phyloP scores from a whole-genome alignment of 2,113 vertebrate species.

The Serinus canaria region DNA sequence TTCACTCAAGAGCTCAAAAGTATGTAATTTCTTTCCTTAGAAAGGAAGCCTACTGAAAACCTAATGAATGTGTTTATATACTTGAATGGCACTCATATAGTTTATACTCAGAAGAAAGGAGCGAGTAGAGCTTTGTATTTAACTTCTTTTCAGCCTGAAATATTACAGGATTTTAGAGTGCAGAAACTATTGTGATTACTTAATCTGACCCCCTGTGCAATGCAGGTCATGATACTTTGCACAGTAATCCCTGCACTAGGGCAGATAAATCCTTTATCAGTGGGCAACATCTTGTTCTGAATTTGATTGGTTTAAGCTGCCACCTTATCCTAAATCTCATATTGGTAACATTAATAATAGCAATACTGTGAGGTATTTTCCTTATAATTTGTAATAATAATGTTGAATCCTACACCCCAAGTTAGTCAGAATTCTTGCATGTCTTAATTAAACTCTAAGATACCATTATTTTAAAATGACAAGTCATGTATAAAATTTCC shows the following conservation, averaged over 20 bases:
- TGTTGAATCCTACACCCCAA: not conserved
- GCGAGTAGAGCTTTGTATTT: constrained; percentile 32
- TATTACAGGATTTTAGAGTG: constrained; percentile 45
- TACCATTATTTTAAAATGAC: constrained; percentile 6
- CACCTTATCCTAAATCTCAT: not conserved
- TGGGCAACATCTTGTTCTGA: not conserved
- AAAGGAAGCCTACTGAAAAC: constrained; percentile 48
- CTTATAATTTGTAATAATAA: not conserved
- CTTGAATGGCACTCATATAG: constrained; percentile 42
- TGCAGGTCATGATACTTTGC: constrained; percentile 7
- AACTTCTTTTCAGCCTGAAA: constrained; percentile 46
- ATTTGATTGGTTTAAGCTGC: not conserved
- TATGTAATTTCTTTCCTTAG: constrained; percentile 61
- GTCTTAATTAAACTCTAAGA: constrained; percentile 21
- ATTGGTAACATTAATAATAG: not conserved
- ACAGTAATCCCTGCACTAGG: constrained; percentile 25
- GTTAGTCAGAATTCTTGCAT: not conserved
- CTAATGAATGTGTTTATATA: constrained; percentile 58
- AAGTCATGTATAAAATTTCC: not conserved
- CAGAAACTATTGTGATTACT: not conserved
- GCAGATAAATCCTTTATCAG: not conserved
- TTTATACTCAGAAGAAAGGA: constrained; percentile 38
- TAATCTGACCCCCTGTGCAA: constrained; percentile 18
- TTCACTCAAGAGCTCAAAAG: constrained; percentile 46
- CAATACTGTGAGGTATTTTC: not conserved